A percentile compares a stretch with the other conserved stretches of the same genome.
phyloP scores from a whole-genome alignment of 2,888 invertebrate genomes.

The Epistrophella euchroma region DNA sequence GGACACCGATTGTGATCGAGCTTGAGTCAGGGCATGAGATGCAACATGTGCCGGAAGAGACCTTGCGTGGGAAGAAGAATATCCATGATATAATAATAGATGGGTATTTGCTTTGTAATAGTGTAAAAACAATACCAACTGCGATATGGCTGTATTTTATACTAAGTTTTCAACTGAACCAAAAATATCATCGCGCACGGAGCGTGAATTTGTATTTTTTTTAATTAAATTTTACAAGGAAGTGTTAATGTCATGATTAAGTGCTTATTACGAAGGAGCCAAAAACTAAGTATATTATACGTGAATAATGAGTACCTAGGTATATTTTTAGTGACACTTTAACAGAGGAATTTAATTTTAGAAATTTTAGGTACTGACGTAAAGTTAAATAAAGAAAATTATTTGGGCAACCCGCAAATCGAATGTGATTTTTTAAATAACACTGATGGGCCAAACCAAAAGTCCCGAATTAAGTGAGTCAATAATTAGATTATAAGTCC shows the following conservation, averaged over 20 bases:
- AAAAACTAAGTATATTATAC: neutral
- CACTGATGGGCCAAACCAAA: no score
- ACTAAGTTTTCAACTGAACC: slow-evolving; percentile 4
- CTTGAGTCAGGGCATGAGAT: slow-evolving; percentile 32
- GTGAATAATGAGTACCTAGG: neutral
- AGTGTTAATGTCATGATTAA: slow-evolving; percentile 60
- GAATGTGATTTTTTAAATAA: no score
- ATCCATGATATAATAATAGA: slow-evolving; percentile 56
- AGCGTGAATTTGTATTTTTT: slow-evolving; percentile 40
- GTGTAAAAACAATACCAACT: slow-evolving; percentile 59
- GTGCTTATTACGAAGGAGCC: slow-evolving; percentile 24
- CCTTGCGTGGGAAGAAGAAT: slow-evolving; percentile 73
- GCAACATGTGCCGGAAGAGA: slow-evolving; percentile 70
- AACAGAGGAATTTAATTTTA: neutral
- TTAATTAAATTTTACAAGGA: slow-evolving; percentile 39
- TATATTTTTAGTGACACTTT: slow-evolving; percentile 37
- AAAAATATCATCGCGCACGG: slow-evolving; percentile 55
- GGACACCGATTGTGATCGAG: slow-evolving; percentile 50
- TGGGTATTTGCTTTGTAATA: slow-evolving; percentile 32
- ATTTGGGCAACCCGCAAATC: no score
- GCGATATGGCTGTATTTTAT: slow-evolving; percentile 21
- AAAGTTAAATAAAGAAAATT: no score
- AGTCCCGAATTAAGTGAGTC: no score
- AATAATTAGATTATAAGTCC: no score
- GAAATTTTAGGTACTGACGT: neutral